Evolutionary conservation across 2,113 vertebrate genomes (phyloP), one percentile per base, ranked within the genome.

Genomic region (Colius striatus): DNA sequence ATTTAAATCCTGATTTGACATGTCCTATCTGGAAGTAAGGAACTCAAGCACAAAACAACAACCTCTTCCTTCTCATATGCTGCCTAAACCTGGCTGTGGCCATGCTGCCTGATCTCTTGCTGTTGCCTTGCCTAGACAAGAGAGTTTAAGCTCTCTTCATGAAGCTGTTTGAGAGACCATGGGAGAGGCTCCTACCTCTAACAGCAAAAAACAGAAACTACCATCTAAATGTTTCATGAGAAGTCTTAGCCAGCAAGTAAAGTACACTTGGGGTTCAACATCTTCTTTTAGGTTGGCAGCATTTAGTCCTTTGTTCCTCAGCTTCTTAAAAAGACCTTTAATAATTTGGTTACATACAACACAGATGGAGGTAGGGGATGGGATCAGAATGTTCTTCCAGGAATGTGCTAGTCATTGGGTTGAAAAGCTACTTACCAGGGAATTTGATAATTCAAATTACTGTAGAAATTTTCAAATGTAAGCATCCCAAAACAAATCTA

Each of bases 401-500:
- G 38, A 36, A 6, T 0, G 0, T 43, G 19, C 7, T n/a, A 63
- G 11, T 9, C 43, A 4, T 13, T 0, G 0, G 30, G 15, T 17
- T 67, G 36, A 38, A 58, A 18, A 50, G 34, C 29, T 54, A 18
- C 2, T 1, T 34, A 10, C 32, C 6, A 45, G 7, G 22, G 8
- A 41, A 54, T 11, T 2, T 38, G 32, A 7, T 26, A 50, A 9
- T 27, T 73, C 27, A 36, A 3, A 4, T 47, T 84, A 11, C 16
- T 73, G 20, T 1, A 77, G 16, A 65, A 76, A 47, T 41, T 62
- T 68, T 57, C 13, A 16, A 26, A 30, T 8, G 6, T 51, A 38
- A 87, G 10, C 1, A 14, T 17, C 14, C 21, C 29, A 53, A 34
- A 57, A 13, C 4, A 67, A 67, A 57, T 16, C 5, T 30, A 8